Base-by-base conservation (phyloP, 2,797 vertebrate genomes). In the Trachops cirrhosus region DNA sequence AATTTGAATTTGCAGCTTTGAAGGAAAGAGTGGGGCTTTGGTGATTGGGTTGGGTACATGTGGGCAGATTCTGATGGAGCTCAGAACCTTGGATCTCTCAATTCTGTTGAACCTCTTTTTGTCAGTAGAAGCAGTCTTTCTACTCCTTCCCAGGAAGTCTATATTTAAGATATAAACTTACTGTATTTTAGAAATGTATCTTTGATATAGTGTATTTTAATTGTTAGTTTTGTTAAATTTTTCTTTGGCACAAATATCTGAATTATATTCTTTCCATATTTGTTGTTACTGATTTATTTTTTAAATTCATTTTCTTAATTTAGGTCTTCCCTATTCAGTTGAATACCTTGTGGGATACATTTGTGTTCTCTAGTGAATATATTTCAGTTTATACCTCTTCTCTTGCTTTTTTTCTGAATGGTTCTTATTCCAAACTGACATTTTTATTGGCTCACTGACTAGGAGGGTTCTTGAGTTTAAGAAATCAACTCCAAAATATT, bases 381-480 rank as follows among this genome's bases (percentile, higher is more conserved):
- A 83, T 83, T 94, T 87, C 34, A 84, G 39, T 86, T 90, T 88
- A 54, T 2, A 57, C 37, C 93, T 91, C 22, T 44, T 50, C 75
- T 87, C 14, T 93, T 94, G 34, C 6, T 46, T 94, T 92, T 85
- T 91, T 86, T 93, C n/a, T 67, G 29, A 59, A 48, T 91, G 14
- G 3, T 92, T 88, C 39, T 88, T 93, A 41, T 39, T 91, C 37
- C 67, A 29, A 93, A 41, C n/a, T n/a, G 12, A 54, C 68, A 29
- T 44, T 78, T 86, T 95, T 92, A 57, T 68, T 87, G 54, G 10
- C 73, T 57, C 32, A 80, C 26, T 89, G 68, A 74, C 77, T 93
- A 32, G 34, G 68, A 74, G 41, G 46, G 77, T 85, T 88, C 57
- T 62, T 93, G 48, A 89, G 39, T 95, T 86, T 86, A 78, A 86